phyloP scores from a whole-genome alignment of 2,797 vertebrate species.

The Sebastes oblongus region DNA sequence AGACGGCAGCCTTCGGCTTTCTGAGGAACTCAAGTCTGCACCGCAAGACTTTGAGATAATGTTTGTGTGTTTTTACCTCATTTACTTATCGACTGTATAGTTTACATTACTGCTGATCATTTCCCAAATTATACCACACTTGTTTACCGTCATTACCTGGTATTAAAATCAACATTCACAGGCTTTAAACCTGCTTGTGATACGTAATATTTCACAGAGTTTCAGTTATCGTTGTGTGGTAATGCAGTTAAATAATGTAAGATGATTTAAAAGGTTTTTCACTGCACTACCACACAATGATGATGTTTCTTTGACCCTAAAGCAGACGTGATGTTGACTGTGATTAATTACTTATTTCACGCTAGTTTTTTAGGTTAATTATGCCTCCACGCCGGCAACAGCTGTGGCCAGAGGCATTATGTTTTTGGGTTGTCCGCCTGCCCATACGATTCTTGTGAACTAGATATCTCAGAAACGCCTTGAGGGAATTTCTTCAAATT shows the following conservation, averaged over 20 bases:
- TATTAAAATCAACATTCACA: not conserved
- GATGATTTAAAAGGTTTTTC: not conserved
- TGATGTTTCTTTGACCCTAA: not conserved
- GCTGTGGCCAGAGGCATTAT: no score
- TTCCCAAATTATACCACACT: not conserved
- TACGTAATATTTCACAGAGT: not conserved
- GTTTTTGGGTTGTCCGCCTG: not conserved
- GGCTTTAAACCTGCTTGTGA: not conserved
- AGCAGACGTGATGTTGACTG: not conserved
- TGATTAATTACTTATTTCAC: not conserved
- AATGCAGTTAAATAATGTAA: not conserved
- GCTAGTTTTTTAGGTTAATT: not conserved
- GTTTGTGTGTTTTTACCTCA: not conserved
- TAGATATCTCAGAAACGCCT: not conserved
- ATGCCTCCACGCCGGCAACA: fast-evolving
- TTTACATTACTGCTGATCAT: not conserved
- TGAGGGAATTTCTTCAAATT: not conserved
- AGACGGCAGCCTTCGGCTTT: not conserved
- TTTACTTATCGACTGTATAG: not conserved
- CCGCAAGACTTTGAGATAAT: not conserved
- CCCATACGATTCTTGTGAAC: not conserved
- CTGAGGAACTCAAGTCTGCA: not conserved
- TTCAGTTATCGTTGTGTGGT: not conserved
- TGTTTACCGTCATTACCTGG: not conserved
- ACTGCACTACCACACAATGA: not conserved